These are phyloP conservation scores for Chelmon rostratus DNA, from an alignment of 2,797 vertebrate genomes.

Conservation along the genomic window DNA sequence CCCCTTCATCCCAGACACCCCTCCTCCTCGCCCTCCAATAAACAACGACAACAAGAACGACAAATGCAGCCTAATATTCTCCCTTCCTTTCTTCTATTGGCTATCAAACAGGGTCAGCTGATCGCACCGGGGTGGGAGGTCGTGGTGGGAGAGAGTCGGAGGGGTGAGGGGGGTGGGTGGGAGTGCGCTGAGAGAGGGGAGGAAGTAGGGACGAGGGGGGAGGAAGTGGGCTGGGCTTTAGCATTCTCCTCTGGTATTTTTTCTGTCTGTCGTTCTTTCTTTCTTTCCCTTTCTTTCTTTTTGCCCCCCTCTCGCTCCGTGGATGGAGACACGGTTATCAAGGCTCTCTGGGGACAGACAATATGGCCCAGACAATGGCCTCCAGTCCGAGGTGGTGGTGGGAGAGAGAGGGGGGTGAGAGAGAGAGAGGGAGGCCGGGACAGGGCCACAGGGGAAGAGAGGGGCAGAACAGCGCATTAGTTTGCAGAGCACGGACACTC, in stretches of 20 bases:
- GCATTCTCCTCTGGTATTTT: conserved; percentile 86
- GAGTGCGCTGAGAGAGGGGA: conserved; percentile 54
- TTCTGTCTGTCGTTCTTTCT: conserved; percentile 77
- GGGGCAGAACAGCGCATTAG: conserved; percentile 80
- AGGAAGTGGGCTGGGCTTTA: conserved; percentile 56
- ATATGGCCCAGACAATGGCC: conserved; percentile 83
- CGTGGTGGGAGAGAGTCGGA: conserved; percentile 57
- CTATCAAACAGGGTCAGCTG: conserved; percentile 79
- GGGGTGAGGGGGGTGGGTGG: conserved; percentile 42
- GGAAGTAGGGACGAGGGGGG: conserved; percentile 30
- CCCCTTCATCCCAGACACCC: conserved; percentile 10
- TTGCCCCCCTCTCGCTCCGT: conserved; percentile 58
- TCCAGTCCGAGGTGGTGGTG: conserved; percentile 75
- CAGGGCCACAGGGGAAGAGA: conserved; percentile 81
- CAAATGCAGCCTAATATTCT: conserved; percentile 35
- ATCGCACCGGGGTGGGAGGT: conserved; percentile 73
- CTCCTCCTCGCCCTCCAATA: conserved; percentile 23
- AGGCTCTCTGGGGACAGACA: conserved; percentile 82
- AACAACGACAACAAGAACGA: conserved; percentile 67
- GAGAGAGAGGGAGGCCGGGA: conserved; percentile 60
- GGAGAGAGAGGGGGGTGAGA: conserved; percentile 39
- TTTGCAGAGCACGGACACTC: conserved; percentile 84
- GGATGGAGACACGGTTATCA: conserved; percentile 90
- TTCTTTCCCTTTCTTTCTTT: conserved; percentile 68
- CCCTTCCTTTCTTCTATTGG: conserved; percentile 52